Evolutionary conservation across 2,888 invertebrate species (phyloP).

Genomic region (Ectropis crepuscularia): DNA sequence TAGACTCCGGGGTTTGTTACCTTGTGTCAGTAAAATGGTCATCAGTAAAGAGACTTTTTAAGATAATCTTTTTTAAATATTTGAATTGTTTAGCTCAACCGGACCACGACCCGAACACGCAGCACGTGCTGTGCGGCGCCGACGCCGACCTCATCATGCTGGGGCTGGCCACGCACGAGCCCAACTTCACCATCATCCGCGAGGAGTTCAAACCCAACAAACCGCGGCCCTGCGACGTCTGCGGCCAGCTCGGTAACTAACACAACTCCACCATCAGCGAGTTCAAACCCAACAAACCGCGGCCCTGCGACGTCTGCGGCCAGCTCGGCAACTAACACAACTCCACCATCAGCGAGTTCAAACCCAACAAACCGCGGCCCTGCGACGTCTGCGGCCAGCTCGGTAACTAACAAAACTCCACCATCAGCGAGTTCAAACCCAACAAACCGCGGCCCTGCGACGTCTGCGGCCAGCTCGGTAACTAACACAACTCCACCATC

Average conservation of each 20-base stretch:
- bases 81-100: conserved; percentile 88
- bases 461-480: too few species aligned
- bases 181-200: conserved; percentile 98
- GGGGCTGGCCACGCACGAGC: conserved; percentile 99
- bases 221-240: conserved; percentile 97
- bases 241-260: conserved; percentile 89
- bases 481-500: too few species aligned
- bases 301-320: conserved; percentile 98
- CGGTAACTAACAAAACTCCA: too few species aligned
- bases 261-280: conserved; percentile 98
- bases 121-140: conserved; percentile 98
- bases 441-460: too few species aligned
- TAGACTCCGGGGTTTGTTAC: too few species aligned
- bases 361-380: too few species aligned
- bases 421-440: too few species aligned
- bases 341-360: too few species aligned
- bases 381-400: conserved; percentile 94
- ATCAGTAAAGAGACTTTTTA: neutral
- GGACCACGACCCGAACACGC: conserved; percentile 98
- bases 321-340: too few species aligned
- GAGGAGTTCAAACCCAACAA: conserved; percentile 99
- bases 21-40: too few species aligned
- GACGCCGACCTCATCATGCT: conserved; percentile 99
- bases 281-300: conserved; percentile 98
- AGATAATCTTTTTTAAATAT: neutral